Evolutionary conservation across 2,113 vertebrate genomes (phyloP).

Genomic region (Lophura nycthemera): DNA sequence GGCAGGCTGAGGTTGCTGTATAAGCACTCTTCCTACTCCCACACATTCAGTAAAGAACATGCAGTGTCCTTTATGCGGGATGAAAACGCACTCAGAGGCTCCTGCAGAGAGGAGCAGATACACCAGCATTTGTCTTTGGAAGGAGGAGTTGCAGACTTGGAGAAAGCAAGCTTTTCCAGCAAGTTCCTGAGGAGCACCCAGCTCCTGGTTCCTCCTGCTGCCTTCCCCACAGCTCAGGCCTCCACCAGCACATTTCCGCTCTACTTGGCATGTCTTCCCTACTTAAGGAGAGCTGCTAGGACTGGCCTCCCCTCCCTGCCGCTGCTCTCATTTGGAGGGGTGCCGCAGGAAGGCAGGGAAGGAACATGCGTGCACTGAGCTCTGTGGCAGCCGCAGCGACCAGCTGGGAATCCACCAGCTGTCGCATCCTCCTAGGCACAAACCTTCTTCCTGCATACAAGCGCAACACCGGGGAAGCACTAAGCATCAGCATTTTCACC

Average conservation of each 20-base stretch:
- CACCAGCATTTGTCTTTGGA: neutral
- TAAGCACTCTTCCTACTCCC: neutral
- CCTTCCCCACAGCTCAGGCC: neutral
- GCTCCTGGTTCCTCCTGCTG: neutral
- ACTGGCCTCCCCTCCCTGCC: neutral
- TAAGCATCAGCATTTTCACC: conserved; percentile 35
- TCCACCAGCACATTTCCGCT: neutral
- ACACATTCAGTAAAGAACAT: neutral
- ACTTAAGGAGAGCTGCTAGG: neutral
- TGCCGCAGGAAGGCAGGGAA: neutral
- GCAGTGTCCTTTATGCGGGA: neutral
- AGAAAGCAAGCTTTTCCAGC: neutral
- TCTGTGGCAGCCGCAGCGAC: neutral
- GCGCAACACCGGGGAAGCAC: neutral
- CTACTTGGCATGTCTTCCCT: neutral
- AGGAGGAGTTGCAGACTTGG: neutral
- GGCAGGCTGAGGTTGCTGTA: neutral
- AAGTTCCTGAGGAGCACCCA: neutral
- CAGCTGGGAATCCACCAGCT: conserved; percentile 15
- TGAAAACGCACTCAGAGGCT: neutral
- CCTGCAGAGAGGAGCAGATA: neutral
- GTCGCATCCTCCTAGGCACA: neutral
- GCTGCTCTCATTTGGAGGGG: neutral
- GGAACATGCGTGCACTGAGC: neutral
- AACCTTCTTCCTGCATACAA: neutral